phyloP scores from a whole-genome alignment of 2,888 invertebrate genomes.

The Petrophora chlorosata region DNA sequence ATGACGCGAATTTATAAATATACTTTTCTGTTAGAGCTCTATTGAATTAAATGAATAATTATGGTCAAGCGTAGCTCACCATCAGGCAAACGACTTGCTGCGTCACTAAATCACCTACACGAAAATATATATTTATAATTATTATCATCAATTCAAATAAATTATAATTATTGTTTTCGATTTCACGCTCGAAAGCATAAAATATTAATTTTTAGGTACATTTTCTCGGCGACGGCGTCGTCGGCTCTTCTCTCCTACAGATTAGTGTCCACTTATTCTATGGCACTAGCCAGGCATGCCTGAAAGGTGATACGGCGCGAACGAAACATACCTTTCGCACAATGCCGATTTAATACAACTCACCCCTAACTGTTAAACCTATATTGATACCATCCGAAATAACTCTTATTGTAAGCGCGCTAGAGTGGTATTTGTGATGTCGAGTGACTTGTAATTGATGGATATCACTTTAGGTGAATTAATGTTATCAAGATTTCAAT shows the following conservation, averaged over 20 bases:
- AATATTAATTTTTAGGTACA: no score
- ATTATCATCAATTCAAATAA: no score
- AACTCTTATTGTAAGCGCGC: not conserved
- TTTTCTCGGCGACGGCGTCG: no score
- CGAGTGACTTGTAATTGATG: conserved; percentile 24
- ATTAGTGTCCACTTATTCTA: conserved; percentile 34
- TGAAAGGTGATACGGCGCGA: conserved; percentile 70
- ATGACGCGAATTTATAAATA: no score
- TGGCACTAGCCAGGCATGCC: conserved; percentile 46
- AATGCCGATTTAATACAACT: conserved; percentile 71
- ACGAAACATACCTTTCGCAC: conserved; percentile 72
- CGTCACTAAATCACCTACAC: no score
- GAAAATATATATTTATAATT: no score
- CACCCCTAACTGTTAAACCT: conserved; percentile 53
- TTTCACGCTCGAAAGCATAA: no score
- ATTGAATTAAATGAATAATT: no score
- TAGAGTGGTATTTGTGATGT: conserved; percentile 17
- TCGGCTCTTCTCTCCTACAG: conserved; percentile 11
- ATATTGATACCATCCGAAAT: conserved; percentile 16
- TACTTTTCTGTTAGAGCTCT: no score
- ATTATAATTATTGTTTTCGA: no score
- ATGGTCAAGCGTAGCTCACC: no score
- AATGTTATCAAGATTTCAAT: conserved; percentile 33
- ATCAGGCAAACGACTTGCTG: no score
- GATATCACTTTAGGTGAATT: conserved; percentile 30